Conservation (phyloP, 2,888 invertebrate species). For the Eilema sororculum region DNA sequence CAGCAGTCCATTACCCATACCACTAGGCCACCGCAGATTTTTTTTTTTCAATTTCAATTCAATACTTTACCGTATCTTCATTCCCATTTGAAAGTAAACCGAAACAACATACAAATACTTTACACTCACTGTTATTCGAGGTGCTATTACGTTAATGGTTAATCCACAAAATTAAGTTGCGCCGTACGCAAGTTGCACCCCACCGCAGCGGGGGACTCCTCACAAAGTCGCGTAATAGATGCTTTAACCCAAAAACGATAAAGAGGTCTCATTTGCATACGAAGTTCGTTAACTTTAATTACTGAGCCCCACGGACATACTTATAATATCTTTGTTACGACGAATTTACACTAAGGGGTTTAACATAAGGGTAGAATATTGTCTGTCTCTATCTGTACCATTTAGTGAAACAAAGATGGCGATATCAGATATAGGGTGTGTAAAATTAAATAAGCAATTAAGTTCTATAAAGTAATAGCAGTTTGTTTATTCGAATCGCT, state of each 20-base stretch:
- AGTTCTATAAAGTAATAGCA: slow-evolving; percentile 26
- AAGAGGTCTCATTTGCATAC: slow-evolving; percentile 72
- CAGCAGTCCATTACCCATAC: no score
- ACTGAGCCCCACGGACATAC: slow-evolving; percentile 63
- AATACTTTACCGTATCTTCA: background rate
- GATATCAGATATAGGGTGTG: slow-evolving; percentile 25
- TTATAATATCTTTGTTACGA: slow-evolving; percentile 61
- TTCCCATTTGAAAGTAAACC: background rate
- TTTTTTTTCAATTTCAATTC: no score
- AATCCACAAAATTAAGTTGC: slow-evolving; percentile 56
- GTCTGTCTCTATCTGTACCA: slow-evolving; percentile 21
- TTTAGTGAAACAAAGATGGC: slow-evolving; percentile 15
- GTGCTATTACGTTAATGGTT: slow-evolving; percentile 45
- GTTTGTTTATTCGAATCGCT: slow-evolving; percentile 40
- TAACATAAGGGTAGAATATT: slow-evolving; percentile 34
- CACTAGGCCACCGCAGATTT: no score
- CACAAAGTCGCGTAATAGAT: slow-evolving; percentile 70
- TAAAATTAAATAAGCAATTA: slow-evolving; percentile 45
- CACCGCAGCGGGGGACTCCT: slow-evolving; percentile 57
- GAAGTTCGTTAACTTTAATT: slow-evolving; percentile 74
- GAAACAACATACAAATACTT: background rate
- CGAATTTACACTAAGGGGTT: slow-evolving; percentile 43
- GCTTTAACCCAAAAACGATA: slow-evolving; percentile 74
- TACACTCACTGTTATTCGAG: slow-evolving; percentile 41
- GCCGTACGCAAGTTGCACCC: slow-evolving; percentile 50